A percentile compares a stretch with the other conserved stretches of the same genome.
Conservation (phyloP, 2,888 invertebrate species). For the Diogma glabrata region DNA sequence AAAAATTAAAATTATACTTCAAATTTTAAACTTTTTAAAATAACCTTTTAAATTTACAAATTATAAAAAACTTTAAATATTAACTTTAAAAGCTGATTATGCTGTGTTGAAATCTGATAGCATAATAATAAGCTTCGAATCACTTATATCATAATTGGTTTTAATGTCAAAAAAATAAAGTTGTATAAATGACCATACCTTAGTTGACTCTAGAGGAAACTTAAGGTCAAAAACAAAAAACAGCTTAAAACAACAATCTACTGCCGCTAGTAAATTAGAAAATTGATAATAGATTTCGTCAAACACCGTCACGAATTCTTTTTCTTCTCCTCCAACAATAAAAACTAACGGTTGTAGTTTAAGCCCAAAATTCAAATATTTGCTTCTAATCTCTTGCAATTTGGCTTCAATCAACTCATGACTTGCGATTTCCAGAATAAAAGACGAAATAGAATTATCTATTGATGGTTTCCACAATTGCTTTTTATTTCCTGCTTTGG, state of each 20-base stretch:
- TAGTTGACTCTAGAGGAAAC: background rate
- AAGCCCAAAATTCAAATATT: background rate
- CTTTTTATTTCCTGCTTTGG: background rate
- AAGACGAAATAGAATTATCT: background rate
- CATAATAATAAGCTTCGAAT: background rate
- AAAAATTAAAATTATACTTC: too few relatives aligned
- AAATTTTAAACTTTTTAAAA: background rate
- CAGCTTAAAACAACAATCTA: background rate
- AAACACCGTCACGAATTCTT: background rate
- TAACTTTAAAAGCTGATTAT: too few relatives aligned
- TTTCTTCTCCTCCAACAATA: background rate
- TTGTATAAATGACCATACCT: background rate
- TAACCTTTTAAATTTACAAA: background rate
- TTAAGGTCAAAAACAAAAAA: conserved; percentile 1
- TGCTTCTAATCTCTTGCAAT: background rate
- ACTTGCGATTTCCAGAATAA: background rate
- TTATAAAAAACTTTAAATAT: background rate
- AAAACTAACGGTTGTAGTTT: background rate
- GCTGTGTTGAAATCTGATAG: background rate
- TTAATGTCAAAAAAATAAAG: background rate
- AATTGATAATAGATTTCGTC: background rate
- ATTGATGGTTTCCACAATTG: background rate
- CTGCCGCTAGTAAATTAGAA: background rate
- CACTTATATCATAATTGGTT: background rate
- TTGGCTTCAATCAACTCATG: background rate